Conservation (phyloP, 2,888 invertebrate genomes). For the Erebia aethiops region DNA sequence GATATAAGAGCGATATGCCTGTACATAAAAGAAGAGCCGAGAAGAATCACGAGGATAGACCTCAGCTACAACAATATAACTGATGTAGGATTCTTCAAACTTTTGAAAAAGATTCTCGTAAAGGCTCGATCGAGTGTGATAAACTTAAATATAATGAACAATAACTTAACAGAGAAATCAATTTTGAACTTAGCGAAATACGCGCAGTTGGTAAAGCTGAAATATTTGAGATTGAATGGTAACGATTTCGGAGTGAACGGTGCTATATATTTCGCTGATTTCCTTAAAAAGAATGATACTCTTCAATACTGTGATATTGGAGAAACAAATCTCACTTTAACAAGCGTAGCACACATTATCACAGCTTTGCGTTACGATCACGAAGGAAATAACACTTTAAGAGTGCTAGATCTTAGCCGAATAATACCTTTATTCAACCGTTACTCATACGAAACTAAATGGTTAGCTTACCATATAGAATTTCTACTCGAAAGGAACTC, state of each 20-base stretch:
- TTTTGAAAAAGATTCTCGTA: conserved; percentile 68
- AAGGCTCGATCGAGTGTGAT: conserved; percentile 73
- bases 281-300: conserved; percentile 70
- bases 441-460: conserved; percentile 71
- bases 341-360: conserved; percentile 80
- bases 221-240: conserved; percentile 81
- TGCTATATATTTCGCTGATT: conserved; percentile 75
- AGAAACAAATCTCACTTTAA: conserved; percentile 81
- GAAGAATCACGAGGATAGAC: conserved; percentile 76
- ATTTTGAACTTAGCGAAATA: conserved; percentile 62
- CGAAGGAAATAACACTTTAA: conserved; percentile 59
- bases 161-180: conserved; percentile 74
- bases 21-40: conserved; percentile 69
- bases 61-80: conserved; percentile 83
- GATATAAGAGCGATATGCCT: conserved; percentile 78
- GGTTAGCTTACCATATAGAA: conserved; percentile 78
- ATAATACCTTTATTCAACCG: conserved; percentile 64
- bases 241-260: conserved; percentile 83
- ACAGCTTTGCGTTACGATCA: conserved; percentile 72
- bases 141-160: conserved; percentile 83
- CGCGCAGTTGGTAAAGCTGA: conserved; percentile 67
- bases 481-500: conserved; percentile 64
- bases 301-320: conserved; percentile 81
- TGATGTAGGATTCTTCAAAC: conserved; percentile 71
- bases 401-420: conserved; percentile 69